phyloP scores from a whole-genome alignment of 2,797 vertebrate species.

The Carcharodon carcharias region DNA sequence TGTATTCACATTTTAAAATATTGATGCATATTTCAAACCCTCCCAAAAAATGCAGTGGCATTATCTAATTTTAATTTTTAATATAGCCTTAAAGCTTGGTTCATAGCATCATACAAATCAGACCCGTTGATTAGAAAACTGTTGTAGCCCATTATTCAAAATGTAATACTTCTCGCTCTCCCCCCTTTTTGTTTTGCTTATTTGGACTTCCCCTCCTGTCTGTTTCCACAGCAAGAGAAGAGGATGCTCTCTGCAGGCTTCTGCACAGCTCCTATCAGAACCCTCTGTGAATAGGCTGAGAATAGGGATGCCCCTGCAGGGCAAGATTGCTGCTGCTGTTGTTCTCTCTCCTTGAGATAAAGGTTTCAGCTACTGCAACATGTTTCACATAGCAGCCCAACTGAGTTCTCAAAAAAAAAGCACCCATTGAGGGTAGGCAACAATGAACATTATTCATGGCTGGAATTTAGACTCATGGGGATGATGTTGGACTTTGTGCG shows the following conservation, averaged over 20 bases:
- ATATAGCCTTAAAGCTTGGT: background rate
- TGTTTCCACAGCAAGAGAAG: background rate
- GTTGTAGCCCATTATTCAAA: background rate
- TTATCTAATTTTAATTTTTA: background rate
- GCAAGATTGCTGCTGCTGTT: background rate
- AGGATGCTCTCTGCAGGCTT: background rate
- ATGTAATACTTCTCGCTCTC: background rate
- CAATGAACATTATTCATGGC: conserved; percentile 9
- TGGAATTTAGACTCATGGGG: background rate
- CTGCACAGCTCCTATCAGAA: background rate
- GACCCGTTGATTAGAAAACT: background rate
- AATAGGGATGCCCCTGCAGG: background rate
- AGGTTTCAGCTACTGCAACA: background rate
- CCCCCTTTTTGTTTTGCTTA: background rate
- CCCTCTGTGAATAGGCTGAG: background rate
- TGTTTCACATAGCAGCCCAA: background rate
- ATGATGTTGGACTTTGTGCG: background rate
- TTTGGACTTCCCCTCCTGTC: background rate
- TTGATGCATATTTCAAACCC: background rate
- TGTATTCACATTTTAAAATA: background rate
- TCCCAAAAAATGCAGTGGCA: background rate
- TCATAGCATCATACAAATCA: background rate
- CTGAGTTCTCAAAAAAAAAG: background rate
- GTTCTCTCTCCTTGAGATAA: background rate
- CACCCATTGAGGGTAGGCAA: background rate